These are phyloP conservation scores for Lumbricus terrestris DNA, from an alignment of 2,888 invertebrate species.

Conservation along the genomic window DNA sequence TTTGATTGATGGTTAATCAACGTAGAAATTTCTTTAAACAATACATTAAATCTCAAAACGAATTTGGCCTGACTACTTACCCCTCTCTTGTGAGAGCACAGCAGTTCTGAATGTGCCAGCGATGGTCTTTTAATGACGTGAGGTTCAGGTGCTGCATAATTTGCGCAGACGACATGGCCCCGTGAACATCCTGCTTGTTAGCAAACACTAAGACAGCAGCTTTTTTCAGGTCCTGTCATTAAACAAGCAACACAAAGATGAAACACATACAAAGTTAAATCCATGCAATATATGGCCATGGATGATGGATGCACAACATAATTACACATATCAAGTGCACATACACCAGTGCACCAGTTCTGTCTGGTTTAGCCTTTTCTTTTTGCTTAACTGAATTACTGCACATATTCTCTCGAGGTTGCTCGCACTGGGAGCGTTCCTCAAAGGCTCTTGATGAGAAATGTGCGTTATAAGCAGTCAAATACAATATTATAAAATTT, in stretches of 20 bases:
- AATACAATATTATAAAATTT: too few species aligned
- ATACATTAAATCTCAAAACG: background rate
- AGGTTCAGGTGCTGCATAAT: constrained; percentile 12
- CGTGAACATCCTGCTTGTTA: background rate
- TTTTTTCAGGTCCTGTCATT: background rate
- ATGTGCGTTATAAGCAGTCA: too few species aligned
- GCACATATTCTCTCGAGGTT: too few species aligned
- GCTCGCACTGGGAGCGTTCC: too few species aligned
- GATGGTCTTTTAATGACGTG: background rate
- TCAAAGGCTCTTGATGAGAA: too few species aligned
- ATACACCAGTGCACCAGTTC: too few species aligned
- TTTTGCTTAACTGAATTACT: too few species aligned
- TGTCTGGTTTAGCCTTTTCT: too few species aligned
- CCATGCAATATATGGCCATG: background rate
- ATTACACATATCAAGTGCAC: too few species aligned
- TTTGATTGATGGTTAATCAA: background rate
- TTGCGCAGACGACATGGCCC: background rate
- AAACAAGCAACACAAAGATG: background rate
- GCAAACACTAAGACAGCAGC: constrained; percentile 15
- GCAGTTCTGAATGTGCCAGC: background rate
- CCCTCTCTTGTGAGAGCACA: constrained; percentile 12
- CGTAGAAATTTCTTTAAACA: background rate
- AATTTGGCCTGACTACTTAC: background rate
- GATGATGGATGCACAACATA: too few species aligned
- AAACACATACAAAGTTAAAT: background rate